These are phyloP conservation scores for Hipposideros larvatus DNA, from an alignment of 2,797 vertebrate genomes.

Conservation along the genomic window DNA sequence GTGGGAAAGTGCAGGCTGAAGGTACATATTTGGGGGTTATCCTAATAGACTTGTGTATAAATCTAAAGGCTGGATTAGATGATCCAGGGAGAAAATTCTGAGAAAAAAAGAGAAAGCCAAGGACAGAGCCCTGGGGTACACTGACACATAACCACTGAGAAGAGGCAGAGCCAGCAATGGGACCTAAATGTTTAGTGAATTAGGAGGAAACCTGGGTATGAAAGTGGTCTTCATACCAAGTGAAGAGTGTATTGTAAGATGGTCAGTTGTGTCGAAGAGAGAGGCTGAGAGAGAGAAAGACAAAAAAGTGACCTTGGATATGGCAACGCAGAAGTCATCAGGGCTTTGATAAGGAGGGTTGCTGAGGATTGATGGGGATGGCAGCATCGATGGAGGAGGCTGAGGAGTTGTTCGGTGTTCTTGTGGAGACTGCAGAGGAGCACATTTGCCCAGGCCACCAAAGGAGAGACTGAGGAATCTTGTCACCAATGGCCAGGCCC, in stretches of 20 bases:
- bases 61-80: neutral
- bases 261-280: neutral
- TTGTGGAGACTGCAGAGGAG: neutral
- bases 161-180: neutral
- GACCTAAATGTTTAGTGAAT: neutral
- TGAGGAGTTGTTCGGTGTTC: neutral
- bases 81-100: neutral
- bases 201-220: neutral
- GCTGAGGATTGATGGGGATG: neutral
- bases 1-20: neutral
- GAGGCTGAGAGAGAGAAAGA: neutral
- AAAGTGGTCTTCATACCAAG: neutral
- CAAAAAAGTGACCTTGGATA: neutral
- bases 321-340: neutral
- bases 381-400: rapidly evolving
- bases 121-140: neutral
- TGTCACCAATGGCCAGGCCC: neutral
- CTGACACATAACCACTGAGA: neutral
- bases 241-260: neutral
- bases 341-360: neutral
- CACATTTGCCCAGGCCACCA: neutral
- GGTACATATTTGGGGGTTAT: neutral
- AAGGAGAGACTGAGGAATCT: neutral
- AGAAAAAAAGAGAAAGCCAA: neutral
- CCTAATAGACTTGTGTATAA: neutral